Percentiles rank a stretch among this genome's conserved stretches.
phyloP scores from a whole-genome alignment of 2,797 vertebrate genomes.

The Periophthalmus magnuspinnatus region DNA sequence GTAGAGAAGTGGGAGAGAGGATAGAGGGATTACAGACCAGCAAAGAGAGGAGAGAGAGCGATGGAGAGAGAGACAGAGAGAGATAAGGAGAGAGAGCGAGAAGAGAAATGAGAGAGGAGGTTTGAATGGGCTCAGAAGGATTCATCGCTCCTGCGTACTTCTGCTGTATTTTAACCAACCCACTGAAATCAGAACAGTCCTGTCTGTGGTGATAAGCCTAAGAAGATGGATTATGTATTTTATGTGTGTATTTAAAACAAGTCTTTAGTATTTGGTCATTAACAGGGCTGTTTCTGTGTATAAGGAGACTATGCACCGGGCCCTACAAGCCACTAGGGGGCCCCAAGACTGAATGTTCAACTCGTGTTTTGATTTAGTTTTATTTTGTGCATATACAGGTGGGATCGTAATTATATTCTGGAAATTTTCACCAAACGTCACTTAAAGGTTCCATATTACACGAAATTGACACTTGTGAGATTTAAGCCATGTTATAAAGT shows the following conservation, averaged over 20 bases:
- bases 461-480: too few species aligned
- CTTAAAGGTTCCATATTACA: too few species aligned
- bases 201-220: constrained; percentile 26
- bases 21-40: background rate
- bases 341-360: too few species aligned
- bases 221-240: background rate
- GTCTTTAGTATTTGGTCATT: background rate
- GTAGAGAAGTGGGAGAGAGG: too few species aligned
- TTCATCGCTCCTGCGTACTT: constrained; percentile 3
- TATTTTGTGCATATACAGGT: too few species aligned
- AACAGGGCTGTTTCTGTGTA: too few species aligned
- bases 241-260: background rate
- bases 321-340: too few species aligned
- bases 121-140: constrained; percentile 25
- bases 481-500: too few species aligned
- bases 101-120: background rate
- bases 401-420: too few species aligned
- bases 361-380: too few species aligned
- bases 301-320: too few species aligned
- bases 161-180: constrained; percentile 17
- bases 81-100: background rate
- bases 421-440: too few species aligned
- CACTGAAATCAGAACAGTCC: constrained; percentile 5
- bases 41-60: constrained; percentile 28
- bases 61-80: background rate